Evolutionary conservation across 2,888 invertebrate genomes (phyloP), one percentile per base, ranked within the genome.

Genomic region (Diarsia dahlii): DNA sequence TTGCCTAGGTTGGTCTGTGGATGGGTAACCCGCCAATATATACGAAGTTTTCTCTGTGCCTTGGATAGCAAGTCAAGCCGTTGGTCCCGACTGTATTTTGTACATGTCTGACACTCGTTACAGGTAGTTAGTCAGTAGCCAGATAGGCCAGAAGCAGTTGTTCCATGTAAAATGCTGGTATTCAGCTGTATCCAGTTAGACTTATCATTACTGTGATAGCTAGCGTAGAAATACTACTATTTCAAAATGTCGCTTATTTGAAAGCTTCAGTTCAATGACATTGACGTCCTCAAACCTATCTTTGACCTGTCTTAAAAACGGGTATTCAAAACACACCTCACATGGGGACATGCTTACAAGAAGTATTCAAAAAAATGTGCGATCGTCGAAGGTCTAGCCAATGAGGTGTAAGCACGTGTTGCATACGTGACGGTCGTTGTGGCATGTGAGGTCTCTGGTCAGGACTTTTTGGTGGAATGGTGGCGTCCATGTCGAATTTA

Each of bases 351-450:
- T 63, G 39, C 62, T 78, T 34, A 23, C 58, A 60, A 72, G 63
- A 48, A 34, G 54, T 62, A 68, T 70, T 64, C 58, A 23, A 58
- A 63, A 76, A 81, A 85, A 85, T 76, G 79, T 54, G 72, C 45
- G 64, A 60, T 18, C 67, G 48, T 71, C 45, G 46, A 73, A 71
- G 66, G 74, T 73, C 69, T 70, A 64, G 60, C 64, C 70, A 71
- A 75, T 79, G 76, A 74, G 80, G 71, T 79, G 74, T 73, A 39
- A 75, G 72, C 80, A 79, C 79, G 74, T 82, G 80, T 80, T 23
- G n/a, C 20, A 66, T 70, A 87, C 85, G 85, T 87, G 85, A 82
- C 69, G 76, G 75, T 74, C 54, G 65, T 23, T 9, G 62, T 34
- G 67, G 60, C 60, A 56, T 84, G 66, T 66, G 54, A 62, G 75